Evolutionary conservation across 2,888 invertebrate genomes (phyloP).

Genomic region (Ophraella communa): DNA sequence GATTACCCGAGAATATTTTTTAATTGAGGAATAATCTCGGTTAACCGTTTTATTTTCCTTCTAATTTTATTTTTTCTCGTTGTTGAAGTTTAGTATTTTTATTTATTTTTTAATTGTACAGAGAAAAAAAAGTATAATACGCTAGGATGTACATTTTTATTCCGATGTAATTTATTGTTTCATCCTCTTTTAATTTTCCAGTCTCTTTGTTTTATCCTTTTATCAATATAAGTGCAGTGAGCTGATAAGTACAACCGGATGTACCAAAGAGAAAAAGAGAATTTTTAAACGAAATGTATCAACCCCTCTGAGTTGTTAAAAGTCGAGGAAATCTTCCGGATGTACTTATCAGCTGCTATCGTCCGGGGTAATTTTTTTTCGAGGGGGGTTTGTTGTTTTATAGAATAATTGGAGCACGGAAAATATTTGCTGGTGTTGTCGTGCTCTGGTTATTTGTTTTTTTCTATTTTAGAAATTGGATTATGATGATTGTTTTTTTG

Average conservation of each 20-base stretch:
- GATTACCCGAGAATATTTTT: constrained; percentile 16
- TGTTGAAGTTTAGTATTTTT: constrained; percentile 25
- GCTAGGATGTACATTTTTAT: constrained; percentile 36
- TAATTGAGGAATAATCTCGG: constrained; percentile 4
- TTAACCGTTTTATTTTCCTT: constrained; percentile 31
- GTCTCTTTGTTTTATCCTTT: background rate
- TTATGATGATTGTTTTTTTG: background rate
- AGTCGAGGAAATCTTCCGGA: too few species aligned
- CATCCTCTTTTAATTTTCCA: constrained; percentile 1
- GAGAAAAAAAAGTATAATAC: constrained; percentile 6
- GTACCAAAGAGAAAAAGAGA: too few species aligned
- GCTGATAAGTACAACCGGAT: background rate
- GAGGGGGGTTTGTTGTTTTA: too few species aligned
- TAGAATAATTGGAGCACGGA: too few species aligned
- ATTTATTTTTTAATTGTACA: constrained; percentile 35
- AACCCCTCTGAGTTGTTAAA: too few species aligned
- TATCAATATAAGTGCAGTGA: background rate
- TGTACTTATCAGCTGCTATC: too few species aligned
- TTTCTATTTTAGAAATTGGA: background rate
- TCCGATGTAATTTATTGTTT: constrained; percentile 32
- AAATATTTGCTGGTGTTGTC: background rate
- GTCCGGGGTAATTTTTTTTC: too few species aligned
- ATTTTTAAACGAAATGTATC: too few species aligned
- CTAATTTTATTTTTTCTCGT: constrained; percentile 1
- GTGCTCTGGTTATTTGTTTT: too few species aligned